A percentile compares a stretch with the other conserved stretches of the same genome.
Conservation (phyloP, 2,888 invertebrate genomes). For the Heliconius erato region DNA sequence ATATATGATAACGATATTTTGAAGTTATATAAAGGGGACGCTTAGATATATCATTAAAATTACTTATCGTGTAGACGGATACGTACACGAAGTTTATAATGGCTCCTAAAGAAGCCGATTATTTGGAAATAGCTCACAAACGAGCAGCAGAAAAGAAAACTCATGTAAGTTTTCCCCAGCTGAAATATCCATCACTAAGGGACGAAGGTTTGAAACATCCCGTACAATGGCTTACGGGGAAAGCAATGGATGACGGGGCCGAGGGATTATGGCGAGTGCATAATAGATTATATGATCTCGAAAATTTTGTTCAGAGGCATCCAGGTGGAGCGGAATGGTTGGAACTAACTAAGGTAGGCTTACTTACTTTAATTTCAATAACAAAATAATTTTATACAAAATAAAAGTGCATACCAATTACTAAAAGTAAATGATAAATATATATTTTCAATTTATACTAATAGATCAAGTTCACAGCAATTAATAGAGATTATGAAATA, state of each 20-base stretch:
- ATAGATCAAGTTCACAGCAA: neutral
- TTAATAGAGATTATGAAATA: neutral
- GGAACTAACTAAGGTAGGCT: slow-evolving; percentile 86
- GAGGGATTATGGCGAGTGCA: slow-evolving; percentile 92
- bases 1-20: slow-evolving; percentile 19
- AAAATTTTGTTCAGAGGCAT: slow-evolving; percentile 91
- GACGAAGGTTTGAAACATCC: slow-evolving; percentile 77
- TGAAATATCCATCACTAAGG: slow-evolving; percentile 82
- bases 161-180: slow-evolving; percentile 83
- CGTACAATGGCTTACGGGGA: slow-evolving; percentile 87
- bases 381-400: neutral
- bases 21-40: slow-evolving; percentile 5
- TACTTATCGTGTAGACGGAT: neutral
- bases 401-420: neutral
- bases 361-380: neutral
- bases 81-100: slow-evolving; percentile 52
- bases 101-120: slow-evolving; percentile 66
- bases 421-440: too few relatives aligned
- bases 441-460: neutral
- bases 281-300: slow-evolving; percentile 93
- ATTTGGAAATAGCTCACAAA: slow-evolving; percentile 64
- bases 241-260: slow-evolving; percentile 89
- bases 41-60: neutral
- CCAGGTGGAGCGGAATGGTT: slow-evolving; percentile 95
- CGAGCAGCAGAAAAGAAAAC: slow-evolving; percentile 71